These are phyloP conservation scores for Temnothorax longispinosus DNA, from an alignment of 1,140 invertebrate genomes.

Conservation along the genomic window DNA sequence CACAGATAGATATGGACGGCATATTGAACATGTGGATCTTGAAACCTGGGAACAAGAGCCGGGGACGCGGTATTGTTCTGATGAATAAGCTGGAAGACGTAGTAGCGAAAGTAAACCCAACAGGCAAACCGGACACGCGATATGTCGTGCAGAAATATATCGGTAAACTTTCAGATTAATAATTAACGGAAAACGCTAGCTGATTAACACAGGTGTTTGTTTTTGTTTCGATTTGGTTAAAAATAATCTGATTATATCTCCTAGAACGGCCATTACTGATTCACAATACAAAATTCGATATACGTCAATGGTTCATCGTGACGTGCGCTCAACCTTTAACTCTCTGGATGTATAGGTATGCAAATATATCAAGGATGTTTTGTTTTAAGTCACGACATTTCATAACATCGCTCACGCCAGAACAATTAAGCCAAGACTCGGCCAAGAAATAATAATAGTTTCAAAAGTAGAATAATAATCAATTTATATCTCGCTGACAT, in stretches of 20 bases:
- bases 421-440: slow-evolving; percentile 35
- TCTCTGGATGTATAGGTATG: slow-evolving; percentile 96
- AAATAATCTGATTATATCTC: slow-evolving; percentile 65
- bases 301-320: slow-evolving; percentile 96
- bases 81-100: slow-evolving; percentile 96
- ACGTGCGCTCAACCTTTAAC: slow-evolving; percentile 95
- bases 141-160: slow-evolving; percentile 98
- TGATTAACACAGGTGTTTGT: background rate
- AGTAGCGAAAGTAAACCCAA: slow-evolving; percentile 89
- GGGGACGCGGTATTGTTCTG: slow-evolving; percentile 95
- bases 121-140: slow-evolving; percentile 89
- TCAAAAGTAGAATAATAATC: slow-evolving; percentile 55
- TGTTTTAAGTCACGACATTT: slow-evolving; percentile 45
- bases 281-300: slow-evolving; percentile 97
- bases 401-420: slow-evolving; percentile 25
- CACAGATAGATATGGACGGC: slow-evolving; percentile 94
- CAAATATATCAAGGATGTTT: background rate
- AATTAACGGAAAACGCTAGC: background rate
- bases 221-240: background rate
- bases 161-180: slow-evolving; percentile 86
- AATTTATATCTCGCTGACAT: slow-evolving; percentile 37
- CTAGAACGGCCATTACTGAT: slow-evolving; percentile 94
- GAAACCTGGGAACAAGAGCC: slow-evolving; percentile 97
- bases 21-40: slow-evolving; percentile 97
- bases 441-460: slow-evolving; percentile 30